Percentiles rank a stretch among this genome's conserved stretches.
Evolutionary conservation across 1,140 invertebrate genomes (phyloP).

Genomic region (Coelopa frigida): DNA sequence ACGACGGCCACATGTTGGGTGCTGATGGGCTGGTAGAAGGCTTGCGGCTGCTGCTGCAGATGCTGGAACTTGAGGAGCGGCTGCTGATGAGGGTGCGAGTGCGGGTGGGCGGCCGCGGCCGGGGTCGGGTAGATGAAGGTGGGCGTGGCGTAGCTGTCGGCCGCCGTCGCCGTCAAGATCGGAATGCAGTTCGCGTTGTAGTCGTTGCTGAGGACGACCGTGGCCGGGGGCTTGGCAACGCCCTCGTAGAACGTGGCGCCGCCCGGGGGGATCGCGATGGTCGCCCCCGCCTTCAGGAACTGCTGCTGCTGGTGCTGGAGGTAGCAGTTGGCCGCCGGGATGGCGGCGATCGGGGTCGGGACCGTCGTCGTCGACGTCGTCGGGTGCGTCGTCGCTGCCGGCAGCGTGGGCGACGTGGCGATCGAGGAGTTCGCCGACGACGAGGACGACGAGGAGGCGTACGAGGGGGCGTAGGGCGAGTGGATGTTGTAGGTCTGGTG

Average conservation of each 20-base stretch:
- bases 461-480: constrained; percentile 40
- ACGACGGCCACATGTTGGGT: too few relatives aligned
- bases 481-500: constrained; percentile 27
- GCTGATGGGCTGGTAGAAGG: neutral
- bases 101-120: constrained; percentile 27
- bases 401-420: constrained; percentile 37
- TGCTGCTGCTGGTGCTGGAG: constrained; percentile 14
- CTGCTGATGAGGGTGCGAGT: constrained; percentile 23
- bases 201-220: constrained; percentile 37
- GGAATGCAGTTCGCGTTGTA: constrained; percentile 41
- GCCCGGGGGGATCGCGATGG: constrained; percentile 9
- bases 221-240: constrained; percentile 19
- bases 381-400: constrained; percentile 35
- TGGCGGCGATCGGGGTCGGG: constrained; percentile 24
- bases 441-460: constrained; percentile 38
- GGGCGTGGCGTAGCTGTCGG: neutral
- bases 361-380: constrained; percentile 40
- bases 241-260: constrained; percentile 6
- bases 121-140: constrained; percentile 13
- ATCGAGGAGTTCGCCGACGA: constrained; percentile 42
- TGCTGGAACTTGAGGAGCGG: constrained; percentile 3
- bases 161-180: constrained; percentile 26
- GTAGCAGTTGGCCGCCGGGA: constrained; percentile 15
- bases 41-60: constrained; percentile 7
- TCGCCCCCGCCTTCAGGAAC: constrained; percentile 28